Evolutionary conservation across 2,113 vertebrate species (phyloP), one percentile per base, ranked within the genome.

Genomic region (Acrocephalus kingi): DNA sequence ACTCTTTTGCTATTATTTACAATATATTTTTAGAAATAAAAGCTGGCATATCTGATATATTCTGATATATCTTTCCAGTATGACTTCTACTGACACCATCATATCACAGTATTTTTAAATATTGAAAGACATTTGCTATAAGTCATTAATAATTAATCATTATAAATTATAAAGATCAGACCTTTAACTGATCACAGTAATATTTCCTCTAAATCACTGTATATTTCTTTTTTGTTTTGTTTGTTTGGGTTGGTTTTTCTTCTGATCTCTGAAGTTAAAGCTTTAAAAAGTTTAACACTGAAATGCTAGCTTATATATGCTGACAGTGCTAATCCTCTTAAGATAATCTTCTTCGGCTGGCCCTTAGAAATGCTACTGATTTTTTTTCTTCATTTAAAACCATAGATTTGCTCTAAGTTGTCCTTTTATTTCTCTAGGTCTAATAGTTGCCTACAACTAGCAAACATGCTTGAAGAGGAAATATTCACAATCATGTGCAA

Each of bases 181-280:
- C 27, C 22, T 63, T 80, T 54, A 84, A 48, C 30, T 51, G 7
- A 55, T 73, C 9, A 28, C 2, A 13, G 3, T 54, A 49, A 54
- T 45, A 54, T 84, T 54, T 87, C 19, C 14, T 58, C 15, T 52
- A 46, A 69, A 62, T 73, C 3, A 37, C 7, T 61, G 4, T 39
- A 1, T 64, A 61, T 61, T 61, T 56, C 7, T 56, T 64, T 9
- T 54, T 45, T 58, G 1, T 28, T 87, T 67, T 74, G 8, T 37
- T 90, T 48, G 7, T 1, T 37, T 30, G 6, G 3, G 0, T 7
- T 25, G 6, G 0, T 1, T 5, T 74, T 45, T 28, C 55, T 54
- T 5, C 9, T 18, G 2, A 87, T 71, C 9, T 59, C 15, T 62
- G 14, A 67, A 66, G 54, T 61, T 77, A 61, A 83, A 84, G 0